Percentiles rank a stretch among this genome's conserved stretches.
phyloP scores from a whole-genome alignment of 2,888 invertebrate species.

The Tachina lurida region DNA sequence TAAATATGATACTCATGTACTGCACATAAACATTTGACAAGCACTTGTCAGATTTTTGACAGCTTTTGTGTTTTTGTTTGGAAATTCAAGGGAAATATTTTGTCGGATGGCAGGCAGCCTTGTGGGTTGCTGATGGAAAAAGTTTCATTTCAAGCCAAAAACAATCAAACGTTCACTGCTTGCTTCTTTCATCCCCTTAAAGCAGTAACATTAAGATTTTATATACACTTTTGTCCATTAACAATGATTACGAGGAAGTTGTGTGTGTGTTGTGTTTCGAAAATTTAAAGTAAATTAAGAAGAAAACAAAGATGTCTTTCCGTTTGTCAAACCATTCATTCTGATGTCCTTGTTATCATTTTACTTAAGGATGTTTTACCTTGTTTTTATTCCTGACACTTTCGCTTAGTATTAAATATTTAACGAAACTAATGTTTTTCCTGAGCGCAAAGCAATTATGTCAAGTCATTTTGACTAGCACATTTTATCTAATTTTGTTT shows the following conservation, averaged over 20 bases:
- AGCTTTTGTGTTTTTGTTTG: slow-evolving; percentile 51
- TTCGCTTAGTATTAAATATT: slow-evolving; percentile 6
- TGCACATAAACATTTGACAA: slow-evolving; percentile 64
- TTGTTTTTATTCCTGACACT: background rate
- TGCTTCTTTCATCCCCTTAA: background rate
- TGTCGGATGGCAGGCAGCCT: slow-evolving; percentile 9
- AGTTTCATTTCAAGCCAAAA: slow-evolving; percentile 8
- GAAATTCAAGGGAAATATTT: slow-evolving; percentile 15
- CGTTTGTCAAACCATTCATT: slow-evolving; percentile 17
- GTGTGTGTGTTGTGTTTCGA: slow-evolving; percentile 7
- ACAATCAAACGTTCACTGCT: slow-evolving; percentile 27
- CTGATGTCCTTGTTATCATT: background rate
- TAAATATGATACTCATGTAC: slow-evolving; percentile 15
- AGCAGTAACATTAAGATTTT: slow-evolving; percentile 18
- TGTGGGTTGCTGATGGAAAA: slow-evolving; percentile 19
- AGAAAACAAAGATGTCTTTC: background rate
- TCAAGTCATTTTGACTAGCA: slow-evolving; percentile 9
- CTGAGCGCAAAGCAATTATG: background rate
- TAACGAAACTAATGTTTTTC: slow-evolving; percentile 16
- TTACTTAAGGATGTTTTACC: background rate
- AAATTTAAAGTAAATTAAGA: slow-evolving; percentile 6
- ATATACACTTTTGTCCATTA: slow-evolving; percentile 5
- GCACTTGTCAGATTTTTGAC: slow-evolving; percentile 69
- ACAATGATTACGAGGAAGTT: slow-evolving; percentile 44
- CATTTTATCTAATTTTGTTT: slow-evolving; percentile 7